These are phyloP conservation scores for Arrhamphus sclerolepis DNA, from an alignment of 2,797 vertebrate genomes.

Conservation along the genomic window DNA sequence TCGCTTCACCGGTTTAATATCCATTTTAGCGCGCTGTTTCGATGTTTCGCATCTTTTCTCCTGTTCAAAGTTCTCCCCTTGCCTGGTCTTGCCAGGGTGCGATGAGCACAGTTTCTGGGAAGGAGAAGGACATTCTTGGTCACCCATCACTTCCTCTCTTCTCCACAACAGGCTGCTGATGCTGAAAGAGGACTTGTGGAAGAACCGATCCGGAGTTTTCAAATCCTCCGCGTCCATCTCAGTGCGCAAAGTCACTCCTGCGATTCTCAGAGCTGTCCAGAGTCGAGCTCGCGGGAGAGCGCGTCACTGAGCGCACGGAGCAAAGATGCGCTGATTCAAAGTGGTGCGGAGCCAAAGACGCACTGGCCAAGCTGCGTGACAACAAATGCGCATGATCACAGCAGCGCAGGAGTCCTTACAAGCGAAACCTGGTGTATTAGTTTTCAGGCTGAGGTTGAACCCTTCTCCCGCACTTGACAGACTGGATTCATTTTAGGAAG, in stretches of 20 bases:
- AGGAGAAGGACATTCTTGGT: slow-evolving; percentile 25
- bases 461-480: too few species aligned
- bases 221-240: slow-evolving; percentile 77
- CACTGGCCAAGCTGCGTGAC: slow-evolving; percentile 36
- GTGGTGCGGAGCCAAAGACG: slow-evolving; percentile 40
- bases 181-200: slow-evolving; percentile 82
- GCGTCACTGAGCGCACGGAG: slow-evolving; percentile 25
- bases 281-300: slow-evolving; percentile 12
- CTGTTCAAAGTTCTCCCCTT: slow-evolving; percentile 32
- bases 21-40: slow-evolving; percentile 11
- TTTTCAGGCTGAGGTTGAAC: too few species aligned
- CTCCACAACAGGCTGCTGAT: slow-evolving; percentile 81
- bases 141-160: slow-evolving; percentile 58
- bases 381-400: slow-evolving; percentile 64
- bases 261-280: slow-evolving; percentile 7
- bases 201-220: slow-evolving; percentile 61
- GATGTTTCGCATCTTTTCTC: slow-evolving; percentile 19
- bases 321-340: slow-evolving; percentile 40
- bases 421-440: too few species aligned
- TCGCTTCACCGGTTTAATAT: slow-evolving; percentile 16
- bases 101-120: slow-evolving; percentile 40
- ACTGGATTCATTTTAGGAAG: not conserved
- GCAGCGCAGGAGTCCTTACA: slow-evolving; percentile 4
- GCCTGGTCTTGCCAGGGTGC: slow-evolving; percentile 19
- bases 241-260: not conserved